These are phyloP conservation scores for Falco cherrug DNA, from an alignment of 2,797 vertebrate genomes.

Conservation along the genomic window DNA sequence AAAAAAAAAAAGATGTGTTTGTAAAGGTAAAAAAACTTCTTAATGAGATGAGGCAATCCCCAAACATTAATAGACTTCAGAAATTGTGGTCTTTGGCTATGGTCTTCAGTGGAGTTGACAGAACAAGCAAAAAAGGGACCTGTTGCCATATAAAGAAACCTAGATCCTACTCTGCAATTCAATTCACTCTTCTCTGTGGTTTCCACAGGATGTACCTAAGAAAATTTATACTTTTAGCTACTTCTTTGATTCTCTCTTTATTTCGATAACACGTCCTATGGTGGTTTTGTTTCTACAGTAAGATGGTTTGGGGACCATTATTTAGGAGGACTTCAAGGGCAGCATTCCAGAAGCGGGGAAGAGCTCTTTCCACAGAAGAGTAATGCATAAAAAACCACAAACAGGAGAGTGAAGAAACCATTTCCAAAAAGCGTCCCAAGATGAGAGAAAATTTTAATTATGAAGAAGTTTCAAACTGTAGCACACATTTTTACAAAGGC, in stretches of 20 bases:
- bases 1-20: background rate
- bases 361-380: background rate
- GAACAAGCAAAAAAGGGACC: background rate
- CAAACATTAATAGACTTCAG: background rate
- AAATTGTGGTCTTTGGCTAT: background rate
- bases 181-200: background rate
- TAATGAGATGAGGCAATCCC: background rate
- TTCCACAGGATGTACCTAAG: background rate
- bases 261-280: background rate
- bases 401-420: background rate
- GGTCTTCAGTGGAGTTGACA: background rate
- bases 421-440: background rate
- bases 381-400: background rate
- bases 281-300: constrained; percentile 13
- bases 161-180: background rate
- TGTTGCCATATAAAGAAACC: background rate
- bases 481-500: background rate
- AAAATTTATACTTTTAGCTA: background rate
- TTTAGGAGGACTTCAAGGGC: background rate
- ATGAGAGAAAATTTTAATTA: background rate
- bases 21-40: background rate
- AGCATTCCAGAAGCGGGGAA: background rate
- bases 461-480: background rate
- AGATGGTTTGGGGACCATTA: background rate
- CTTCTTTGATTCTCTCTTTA: background rate